Percentiles rank a stretch among this genome's conserved stretches.
phyloP scores from a whole-genome alignment of 2,113 vertebrate genomes.

The Heterotis niloticus region DNA sequence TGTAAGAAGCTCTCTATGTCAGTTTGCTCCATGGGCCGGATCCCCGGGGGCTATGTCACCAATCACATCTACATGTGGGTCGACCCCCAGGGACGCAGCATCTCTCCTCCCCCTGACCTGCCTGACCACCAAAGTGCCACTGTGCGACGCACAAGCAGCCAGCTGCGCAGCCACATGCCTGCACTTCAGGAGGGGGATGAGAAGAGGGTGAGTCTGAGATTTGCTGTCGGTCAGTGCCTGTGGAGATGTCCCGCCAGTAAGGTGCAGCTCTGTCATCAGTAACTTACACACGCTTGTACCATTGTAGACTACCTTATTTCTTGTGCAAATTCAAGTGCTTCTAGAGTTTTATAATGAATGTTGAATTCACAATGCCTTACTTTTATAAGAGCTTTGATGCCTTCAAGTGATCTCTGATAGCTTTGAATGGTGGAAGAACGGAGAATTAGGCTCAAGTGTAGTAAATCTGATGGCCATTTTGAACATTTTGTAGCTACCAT shows the following conservation, averaged over 20 bases:
- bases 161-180: constrained; percentile 62
- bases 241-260: not conserved
- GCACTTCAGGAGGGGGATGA: constrained; percentile 71
- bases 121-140: constrained; percentile 56
- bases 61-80: constrained; percentile 95
- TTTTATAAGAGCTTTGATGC: too few relatives aligned
- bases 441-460: too few relatives aligned
- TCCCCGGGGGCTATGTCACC: constrained; percentile 81
- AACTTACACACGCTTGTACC: too few relatives aligned
- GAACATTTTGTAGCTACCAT: too few relatives aligned
- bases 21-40: constrained; percentile 79
- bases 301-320: too few relatives aligned
- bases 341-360: too few relatives aligned
- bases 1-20: constrained; percentile 83
- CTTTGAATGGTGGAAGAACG: too few relatives aligned
- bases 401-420: too few relatives aligned
- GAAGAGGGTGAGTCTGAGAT: constrained; percentile 70
- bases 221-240: not conserved
- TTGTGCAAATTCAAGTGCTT: too few relatives aligned
- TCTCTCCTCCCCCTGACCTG: constrained; percentile 74
- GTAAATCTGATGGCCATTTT: too few relatives aligned
- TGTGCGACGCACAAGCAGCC: constrained; percentile 50
- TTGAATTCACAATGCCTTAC: too few relatives aligned
- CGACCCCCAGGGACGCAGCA: constrained; percentile 81
- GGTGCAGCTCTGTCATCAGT: not conserved